These are phyloP conservation scores for Hanleya hanleyi DNA, from an alignment of 2,888 invertebrate species.

Conservation along the genomic window DNA sequence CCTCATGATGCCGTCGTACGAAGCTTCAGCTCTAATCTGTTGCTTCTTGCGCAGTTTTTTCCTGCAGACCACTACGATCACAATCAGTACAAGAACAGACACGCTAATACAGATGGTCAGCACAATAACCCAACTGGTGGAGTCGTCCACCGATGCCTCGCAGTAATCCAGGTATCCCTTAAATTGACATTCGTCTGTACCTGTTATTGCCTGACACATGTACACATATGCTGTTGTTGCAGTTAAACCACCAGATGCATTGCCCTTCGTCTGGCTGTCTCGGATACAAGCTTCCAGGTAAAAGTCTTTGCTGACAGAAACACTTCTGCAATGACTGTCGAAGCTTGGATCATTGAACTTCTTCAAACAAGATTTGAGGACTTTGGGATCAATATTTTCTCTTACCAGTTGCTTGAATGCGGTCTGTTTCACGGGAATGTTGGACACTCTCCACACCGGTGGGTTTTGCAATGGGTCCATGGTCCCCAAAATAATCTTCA, in stretches of 20 bases:
- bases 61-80: neutral
- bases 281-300: slow-evolving; percentile 50
- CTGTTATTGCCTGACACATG: slow-evolving; percentile 47
- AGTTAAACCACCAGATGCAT: slow-evolving; percentile 21
- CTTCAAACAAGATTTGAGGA: too few relatives aligned
- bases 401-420: neutral
- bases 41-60: too few relatives aligned
- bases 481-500: slow-evolving; percentile 1
- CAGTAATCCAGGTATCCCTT: slow-evolving; percentile 47
- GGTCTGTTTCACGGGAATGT: slow-evolving; percentile 21
- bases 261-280: slow-evolving; percentile 34
- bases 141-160: neutral
- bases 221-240: slow-evolving; percentile 38
- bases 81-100: neutral
- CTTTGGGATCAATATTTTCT: too few relatives aligned
- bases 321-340: slow-evolving; percentile 5
- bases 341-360: slow-evolving; percentile 6
- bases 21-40: too few relatives aligned
- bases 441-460: slow-evolving; percentile 24
- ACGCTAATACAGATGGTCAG: neutral
- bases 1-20: too few relatives aligned
- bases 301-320: slow-evolving; percentile 38
- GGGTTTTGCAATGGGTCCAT: neutral
- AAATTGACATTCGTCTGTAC: slow-evolving; percentile 45
- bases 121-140: neutral